Base-by-base conservation (phyloP, 2,797 vertebrate genomes). In the Bradypodion pumilum region DNA sequence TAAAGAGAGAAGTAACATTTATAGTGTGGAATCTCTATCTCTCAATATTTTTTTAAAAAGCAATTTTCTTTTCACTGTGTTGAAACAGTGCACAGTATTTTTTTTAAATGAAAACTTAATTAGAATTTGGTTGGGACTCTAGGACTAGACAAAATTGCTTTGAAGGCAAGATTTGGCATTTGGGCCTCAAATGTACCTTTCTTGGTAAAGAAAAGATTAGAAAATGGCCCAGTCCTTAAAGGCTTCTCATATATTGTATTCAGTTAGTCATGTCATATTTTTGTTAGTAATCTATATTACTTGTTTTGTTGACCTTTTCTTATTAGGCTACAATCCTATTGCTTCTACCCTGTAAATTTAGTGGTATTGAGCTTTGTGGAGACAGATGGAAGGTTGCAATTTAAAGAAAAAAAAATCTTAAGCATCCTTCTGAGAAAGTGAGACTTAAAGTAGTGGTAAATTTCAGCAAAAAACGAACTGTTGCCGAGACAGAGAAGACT, bases 31-130 rank as follows among this genome's bases (percentile, higher is more conserved):
- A 27, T 59, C 19, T 68, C 49, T 76, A 12, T 77, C 23, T 76
- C 68, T 63, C 80, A 73, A 29, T 40, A 25, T 32, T 73, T 40
- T 75, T 59, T 62, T n/a, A n/a, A 52, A 66, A 83, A 56, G 44
- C 63, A 66, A 42, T 59, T 83, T 76, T 56, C 19, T 76, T 27
- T 42, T 19, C 63, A 46, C 49, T 42, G 44, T 59, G 56, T 29
- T 75, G 74, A 83, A 76, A 75, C 63, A 7, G 23, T 66, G 7
- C 56, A 56, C 80, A 63, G 62, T 12, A 12, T 32, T 60, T 63
- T 69, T 77, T 35, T n/a, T n/a, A 42, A 66, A 83, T 83, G 74
- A 77, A 66, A 76, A 77, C 65, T 77, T 77, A 76, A 83, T 83
- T 83, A 76, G 49, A 77, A 42, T 69, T 69, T 74, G 70, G 37